These are phyloP conservation scores for Ailurus styani DNA, from an alignment of 2,113 vertebrate genomes.

Conservation along the genomic window DNA sequence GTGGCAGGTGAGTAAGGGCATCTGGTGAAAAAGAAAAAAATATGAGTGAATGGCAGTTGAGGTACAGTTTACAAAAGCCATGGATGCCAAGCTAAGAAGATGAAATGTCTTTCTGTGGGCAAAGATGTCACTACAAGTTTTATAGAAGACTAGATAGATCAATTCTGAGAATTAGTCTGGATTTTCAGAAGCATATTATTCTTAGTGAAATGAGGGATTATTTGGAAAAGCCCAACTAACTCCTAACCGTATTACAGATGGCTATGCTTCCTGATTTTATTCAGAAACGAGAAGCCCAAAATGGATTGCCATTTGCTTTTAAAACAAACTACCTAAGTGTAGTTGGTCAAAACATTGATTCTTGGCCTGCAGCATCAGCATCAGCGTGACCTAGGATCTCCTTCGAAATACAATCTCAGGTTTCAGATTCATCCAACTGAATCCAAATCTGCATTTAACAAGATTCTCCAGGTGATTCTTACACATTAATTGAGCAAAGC, in stretches of 20 bases:
- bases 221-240: background rate
- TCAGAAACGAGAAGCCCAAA: background rate
- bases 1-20: background rate
- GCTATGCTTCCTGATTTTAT: background rate
- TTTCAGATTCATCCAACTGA: background rate
- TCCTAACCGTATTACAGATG: background rate
- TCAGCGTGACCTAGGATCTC: background rate
- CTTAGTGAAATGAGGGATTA: background rate
- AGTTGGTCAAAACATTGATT: background rate
- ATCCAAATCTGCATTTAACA: background rate
- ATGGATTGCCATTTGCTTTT: background rate
- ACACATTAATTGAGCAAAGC: background rate
- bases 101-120: background rate
- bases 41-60: background rate
- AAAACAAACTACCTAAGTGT: background rate
- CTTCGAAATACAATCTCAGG: background rate
- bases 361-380: background rate
- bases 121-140: background rate
- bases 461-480: background rate
- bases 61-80: background rate
- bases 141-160: background rate
- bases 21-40: background rate
- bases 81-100: background rate
- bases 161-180: background rate
- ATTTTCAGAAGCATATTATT: background rate